Percentiles rank a stretch among this genome's conserved stretches.
Conservation (phyloP, 2,113 vertebrate species). For the Vidua chalybeata region DNA sequence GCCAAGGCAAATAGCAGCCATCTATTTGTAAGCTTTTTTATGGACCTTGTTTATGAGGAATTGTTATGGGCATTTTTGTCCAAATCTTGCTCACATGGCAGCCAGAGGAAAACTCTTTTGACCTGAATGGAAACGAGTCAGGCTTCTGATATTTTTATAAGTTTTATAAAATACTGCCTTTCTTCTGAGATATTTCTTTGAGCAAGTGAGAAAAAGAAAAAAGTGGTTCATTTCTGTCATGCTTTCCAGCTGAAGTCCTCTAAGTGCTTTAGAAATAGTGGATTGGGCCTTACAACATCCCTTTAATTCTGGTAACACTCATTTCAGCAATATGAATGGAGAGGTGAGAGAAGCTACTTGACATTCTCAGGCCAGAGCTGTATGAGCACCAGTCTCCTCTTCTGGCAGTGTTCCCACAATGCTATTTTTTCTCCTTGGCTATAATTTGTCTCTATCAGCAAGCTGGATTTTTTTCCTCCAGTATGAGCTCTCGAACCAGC, state of each 20-base stretch:
- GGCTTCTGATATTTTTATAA: neutral
- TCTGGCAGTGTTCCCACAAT: neutral
- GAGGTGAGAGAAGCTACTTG: neutral
- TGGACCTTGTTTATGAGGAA: neutral
- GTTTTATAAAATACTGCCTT: neutral
- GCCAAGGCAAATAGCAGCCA: neutral
- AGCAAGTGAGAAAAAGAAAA: slow-evolving; percentile 6
- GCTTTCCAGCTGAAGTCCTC: neutral
- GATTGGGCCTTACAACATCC: neutral
- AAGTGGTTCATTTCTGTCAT: neutral
- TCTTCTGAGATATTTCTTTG: neutral
- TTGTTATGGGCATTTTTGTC: neutral
- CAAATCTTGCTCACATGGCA: neutral
- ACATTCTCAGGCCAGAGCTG: neutral
- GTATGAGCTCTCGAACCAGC: neutral
- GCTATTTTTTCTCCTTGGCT: neutral
- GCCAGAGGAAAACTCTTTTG: neutral
- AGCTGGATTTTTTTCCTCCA: neutral
- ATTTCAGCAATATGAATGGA: neutral
- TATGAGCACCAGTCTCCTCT: neutral
- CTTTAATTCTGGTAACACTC: neutral
- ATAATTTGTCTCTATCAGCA: neutral
- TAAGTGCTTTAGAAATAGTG: neutral
- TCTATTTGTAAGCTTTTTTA: neutral
- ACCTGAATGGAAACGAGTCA: neutral